Evolutionary conservation across 1,140 invertebrate genomes (phyloP).

Genomic region (Delia radicum): DNA sequence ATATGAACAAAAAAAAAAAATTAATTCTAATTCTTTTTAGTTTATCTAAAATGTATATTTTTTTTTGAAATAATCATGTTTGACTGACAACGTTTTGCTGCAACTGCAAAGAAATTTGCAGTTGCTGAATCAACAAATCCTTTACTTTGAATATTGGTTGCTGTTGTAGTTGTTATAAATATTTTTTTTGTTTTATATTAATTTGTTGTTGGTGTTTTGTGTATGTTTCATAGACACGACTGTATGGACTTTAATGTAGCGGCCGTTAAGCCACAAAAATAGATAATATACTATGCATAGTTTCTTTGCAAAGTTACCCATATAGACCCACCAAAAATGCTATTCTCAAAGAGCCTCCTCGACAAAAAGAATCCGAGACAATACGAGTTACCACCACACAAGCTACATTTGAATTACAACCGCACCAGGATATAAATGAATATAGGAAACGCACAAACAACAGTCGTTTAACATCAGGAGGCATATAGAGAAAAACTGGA

Average conservation of each 20-base stretch:
- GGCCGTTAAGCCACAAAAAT: neutral
- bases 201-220: neutral
- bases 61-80: no score
- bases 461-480: constrained; percentile 14
- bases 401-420: constrained; percentile 27
- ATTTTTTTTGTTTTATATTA: neutral
- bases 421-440: constrained; percentile 25
- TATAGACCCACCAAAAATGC: neutral
- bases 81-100: no score
- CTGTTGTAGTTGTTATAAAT: neutral
- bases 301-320: constrained; percentile 9
- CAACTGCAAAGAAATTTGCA: no score
- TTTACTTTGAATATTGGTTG: no score
- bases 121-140: no score
- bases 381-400: neutral
- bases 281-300: neutral
- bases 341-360: neutral
- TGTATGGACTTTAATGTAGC: neutral
- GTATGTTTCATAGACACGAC: no score
- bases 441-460: constrained; percentile 25
- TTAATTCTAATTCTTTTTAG: no score
- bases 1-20: no score
- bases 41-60: no score
- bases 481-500: neutral
- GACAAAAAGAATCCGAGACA: neutral